Evolutionary conservation across 2,797 vertebrate species (phyloP).

Genomic region (Chiroxiphia lanceolata): DNA sequence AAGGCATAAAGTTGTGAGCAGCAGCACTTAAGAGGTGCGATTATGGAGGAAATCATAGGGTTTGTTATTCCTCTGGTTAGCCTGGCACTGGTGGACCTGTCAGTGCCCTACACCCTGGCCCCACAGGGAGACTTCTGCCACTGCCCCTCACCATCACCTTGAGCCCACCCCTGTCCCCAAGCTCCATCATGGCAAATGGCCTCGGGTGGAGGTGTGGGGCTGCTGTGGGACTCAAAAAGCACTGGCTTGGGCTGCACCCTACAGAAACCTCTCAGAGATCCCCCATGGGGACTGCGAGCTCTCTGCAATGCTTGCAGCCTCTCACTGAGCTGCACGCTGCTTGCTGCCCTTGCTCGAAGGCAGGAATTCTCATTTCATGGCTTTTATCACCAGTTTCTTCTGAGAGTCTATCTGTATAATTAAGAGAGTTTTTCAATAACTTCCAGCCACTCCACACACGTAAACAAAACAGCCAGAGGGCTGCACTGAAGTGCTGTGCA

Average conservation of each 20-base stretch:
- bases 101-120: background rate
- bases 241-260: background rate
- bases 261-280: background rate
- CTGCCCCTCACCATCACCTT: rapidly evolving
- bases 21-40: background rate
- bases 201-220: rapidly evolving
- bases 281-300: rapidly evolving
- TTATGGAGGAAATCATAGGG: background rate
- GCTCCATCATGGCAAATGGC: rapidly evolving
- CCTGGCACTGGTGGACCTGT: background rate
- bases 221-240: rapidly evolving
- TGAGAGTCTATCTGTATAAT: background rate
- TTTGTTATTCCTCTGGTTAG: background rate
- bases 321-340: rapidly evolving
- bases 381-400: background rate
- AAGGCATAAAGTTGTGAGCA: background rate
- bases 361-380: background rate
- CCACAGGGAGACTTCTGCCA: rapidly evolving
- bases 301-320: rapidly evolving
- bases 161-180: rapidly evolving
- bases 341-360: background rate
- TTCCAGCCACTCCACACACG: rapidly evolving
- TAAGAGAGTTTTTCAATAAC: background rate
- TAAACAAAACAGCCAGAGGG: rapidly evolving
- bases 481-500: rapidly evolving